These are phyloP conservation scores for Bombus consobrinus DNA, from an alignment of 1,140 invertebrate species.

Conservation along the genomic window DNA sequence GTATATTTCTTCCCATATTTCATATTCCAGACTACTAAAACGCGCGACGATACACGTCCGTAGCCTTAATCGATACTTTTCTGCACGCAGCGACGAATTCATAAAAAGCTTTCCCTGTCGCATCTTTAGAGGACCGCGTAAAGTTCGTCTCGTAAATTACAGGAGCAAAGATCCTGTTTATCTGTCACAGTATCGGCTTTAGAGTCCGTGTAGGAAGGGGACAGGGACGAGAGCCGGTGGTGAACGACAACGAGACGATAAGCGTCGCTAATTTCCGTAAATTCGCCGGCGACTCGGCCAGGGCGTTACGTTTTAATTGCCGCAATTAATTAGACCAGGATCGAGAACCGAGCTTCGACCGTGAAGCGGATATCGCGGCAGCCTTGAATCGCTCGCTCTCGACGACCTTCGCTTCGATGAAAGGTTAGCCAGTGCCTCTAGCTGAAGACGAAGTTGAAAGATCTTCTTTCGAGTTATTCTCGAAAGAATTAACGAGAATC, in stretches of 20 bases:
- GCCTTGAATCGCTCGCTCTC: constrained; percentile 16
- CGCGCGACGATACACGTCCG: no score
- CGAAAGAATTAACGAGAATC: not conserved
- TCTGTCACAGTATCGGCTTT: not conserved
- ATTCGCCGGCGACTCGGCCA: constrained; percentile 36
- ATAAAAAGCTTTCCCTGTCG: no score
- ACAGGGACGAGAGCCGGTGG: not conserved
- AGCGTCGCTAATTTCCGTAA: constrained; percentile 53
- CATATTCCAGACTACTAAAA: no score
- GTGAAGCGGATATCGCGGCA: constrained; percentile 11
- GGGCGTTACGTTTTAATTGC: constrained; percentile 54
- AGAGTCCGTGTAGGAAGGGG: not conserved
- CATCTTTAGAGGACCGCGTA: not conserved
- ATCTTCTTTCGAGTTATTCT: not conserved
- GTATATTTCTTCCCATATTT: no score
- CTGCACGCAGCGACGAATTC: not conserved
- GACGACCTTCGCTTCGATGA: constrained; percentile 27
- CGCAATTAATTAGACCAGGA: constrained; percentile 42
- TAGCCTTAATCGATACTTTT: not conserved
- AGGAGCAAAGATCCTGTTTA: not conserved
- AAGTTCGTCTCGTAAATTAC: constrained; percentile 28
- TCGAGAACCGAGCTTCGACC: constrained; percentile 1
- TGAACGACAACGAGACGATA: constrained; percentile 21
- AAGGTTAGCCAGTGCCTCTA: not conserved
- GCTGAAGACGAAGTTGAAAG: constrained; percentile 14